Evolutionary conservation across 2,113 vertebrate genomes (phyloP).

Genomic region (Diadophis punctatus): DNA sequence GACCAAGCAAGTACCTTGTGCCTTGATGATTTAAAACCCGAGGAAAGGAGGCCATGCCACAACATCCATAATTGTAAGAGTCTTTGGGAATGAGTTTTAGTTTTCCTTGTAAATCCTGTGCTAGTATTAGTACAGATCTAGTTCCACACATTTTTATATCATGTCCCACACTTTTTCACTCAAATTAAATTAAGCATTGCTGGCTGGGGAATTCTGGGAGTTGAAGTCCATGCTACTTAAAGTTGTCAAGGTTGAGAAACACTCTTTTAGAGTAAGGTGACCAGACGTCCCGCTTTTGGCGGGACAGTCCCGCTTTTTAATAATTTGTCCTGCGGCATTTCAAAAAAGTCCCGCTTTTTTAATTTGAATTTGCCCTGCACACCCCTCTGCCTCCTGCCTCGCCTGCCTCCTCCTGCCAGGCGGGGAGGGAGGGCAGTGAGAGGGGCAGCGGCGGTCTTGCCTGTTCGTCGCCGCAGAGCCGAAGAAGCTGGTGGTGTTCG

Average conservation of each 20-base stretch:
- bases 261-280: background rate
- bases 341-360: too few species aligned
- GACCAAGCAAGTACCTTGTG: conserved; percentile 77
- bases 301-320: too few species aligned
- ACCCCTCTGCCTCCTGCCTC: too few species aligned
- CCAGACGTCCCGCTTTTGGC: too few species aligned
- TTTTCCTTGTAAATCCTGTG: background rate
- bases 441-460: too few species aligned
- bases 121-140: background rate
- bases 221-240: background rate
- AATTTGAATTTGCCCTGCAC: too few species aligned
- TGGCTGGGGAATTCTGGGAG: background rate
- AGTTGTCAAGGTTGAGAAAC: background rate
- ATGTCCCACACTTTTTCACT: background rate
- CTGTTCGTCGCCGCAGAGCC: too few species aligned
- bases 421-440: too few species aligned
- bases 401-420: too few species aligned
- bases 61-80: conserved; percentile 77
- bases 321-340: too few species aligned
- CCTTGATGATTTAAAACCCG: conserved; percentile 70
- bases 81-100: background rate
- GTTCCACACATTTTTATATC: background rate
- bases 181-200: background rate
- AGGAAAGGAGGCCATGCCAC: conserved; percentile 76
- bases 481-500: too few species aligned